phyloP scores from a whole-genome alignment of 2,113 vertebrate species.

The Myodes glareolus region DNA sequence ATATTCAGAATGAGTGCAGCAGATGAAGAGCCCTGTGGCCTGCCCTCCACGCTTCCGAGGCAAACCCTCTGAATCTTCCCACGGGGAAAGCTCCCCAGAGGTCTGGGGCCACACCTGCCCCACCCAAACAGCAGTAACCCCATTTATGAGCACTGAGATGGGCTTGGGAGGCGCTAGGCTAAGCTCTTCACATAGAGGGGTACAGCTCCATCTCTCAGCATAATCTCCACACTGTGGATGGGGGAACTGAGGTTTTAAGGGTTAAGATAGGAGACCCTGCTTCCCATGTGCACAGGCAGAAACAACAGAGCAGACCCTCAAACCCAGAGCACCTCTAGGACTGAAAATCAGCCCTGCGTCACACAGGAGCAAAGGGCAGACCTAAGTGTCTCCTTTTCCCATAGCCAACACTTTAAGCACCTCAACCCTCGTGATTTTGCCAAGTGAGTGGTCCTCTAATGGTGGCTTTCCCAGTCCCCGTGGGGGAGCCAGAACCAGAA shows the following conservation, averaged over 20 bases:
- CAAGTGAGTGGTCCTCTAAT: background rate
- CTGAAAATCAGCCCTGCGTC: background rate
- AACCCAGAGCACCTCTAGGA: background rate
- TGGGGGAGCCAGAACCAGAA: background rate
- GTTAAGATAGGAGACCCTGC: background rate
- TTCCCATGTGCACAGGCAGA: background rate
- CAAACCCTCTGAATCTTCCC: background rate
- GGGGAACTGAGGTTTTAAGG: background rate
- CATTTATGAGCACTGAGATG: background rate
- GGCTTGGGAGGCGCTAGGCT: background rate
- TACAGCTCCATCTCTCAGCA: background rate
- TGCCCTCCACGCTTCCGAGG: background rate
- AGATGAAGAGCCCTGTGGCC: background rate
- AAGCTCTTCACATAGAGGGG: too few species aligned
- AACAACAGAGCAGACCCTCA: background rate
- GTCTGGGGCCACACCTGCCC: too few species aligned
- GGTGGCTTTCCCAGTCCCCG: background rate
- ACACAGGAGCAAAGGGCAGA: background rate
- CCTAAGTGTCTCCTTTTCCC: background rate
- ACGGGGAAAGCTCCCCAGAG: background rate
- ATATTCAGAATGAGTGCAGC: background rate
- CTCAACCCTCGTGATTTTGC: background rate
- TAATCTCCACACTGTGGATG: background rate
- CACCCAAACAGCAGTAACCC: fast-evolving
- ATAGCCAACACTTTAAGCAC: background rate